Evolutionary conservation across 2,888 invertebrate species (phyloP), one percentile per base, ranked within the genome.

Genomic region (Caenorhabditis drosophilae): DNA sequence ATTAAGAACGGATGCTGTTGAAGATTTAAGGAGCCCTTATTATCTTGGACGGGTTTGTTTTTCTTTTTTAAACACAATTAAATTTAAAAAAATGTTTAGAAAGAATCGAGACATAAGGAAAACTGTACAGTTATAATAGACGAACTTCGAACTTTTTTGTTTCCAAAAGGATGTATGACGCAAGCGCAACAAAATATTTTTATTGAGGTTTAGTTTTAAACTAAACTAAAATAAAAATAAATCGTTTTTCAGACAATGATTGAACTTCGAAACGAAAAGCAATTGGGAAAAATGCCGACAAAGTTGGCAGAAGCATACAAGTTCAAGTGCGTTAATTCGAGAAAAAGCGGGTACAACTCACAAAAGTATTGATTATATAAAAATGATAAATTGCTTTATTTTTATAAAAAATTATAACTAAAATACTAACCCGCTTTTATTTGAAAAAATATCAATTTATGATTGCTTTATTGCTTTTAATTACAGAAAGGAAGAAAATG

Each of bases 1-100:
- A 16, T 23, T 60, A 36, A 34, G 52, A 35, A 46, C 60, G 2
- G 60, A 60, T 26, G 52, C 60, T 3, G 67, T 60, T 1, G 67
- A 55, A 40, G 67, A 67, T 40, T 44, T 67, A 7, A 48, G 67
- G 42, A 60, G 67, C 47, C 67, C 67, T 2, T 67, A 53, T 40
- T 67, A 67, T 46, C 38, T 67, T n/a, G 60, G 60, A 22, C 26
- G 40, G 40, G 49, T 49, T 16, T 4, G 34, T 9, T 2, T 47
- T 23, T 47, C 6, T 9, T 44, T 6, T 16, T 20, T 26, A 4
- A 6, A 4, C 11, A 27, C 16, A 3, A n/a, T n/a, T n/a, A n/a
- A n/a, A n/a, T n/a, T n/a, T n/a, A n/a, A n/a, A n/a, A n/a, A n/a
- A n/a, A n/a, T n/a, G n/a, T n/a, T n/a, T n/a, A 49, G 44, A 59